These are phyloP conservation scores for Mormyrops boulengeri DNA, from an alignment of 2,797 vertebrate species.

Conservation along the genomic window DNA sequence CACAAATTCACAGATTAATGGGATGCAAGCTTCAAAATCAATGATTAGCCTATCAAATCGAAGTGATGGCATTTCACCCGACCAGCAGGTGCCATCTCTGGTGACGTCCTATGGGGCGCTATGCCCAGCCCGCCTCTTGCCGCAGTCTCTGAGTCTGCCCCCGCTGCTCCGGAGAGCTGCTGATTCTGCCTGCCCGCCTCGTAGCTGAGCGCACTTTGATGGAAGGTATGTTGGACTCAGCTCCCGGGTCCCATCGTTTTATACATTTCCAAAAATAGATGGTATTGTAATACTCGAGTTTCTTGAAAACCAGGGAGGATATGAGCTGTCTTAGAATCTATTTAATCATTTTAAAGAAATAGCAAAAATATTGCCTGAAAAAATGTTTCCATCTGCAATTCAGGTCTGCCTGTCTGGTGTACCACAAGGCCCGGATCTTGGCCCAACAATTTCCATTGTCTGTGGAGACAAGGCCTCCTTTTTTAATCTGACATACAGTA, in stretches of 20 bases:
- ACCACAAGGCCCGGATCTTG: not conserved
- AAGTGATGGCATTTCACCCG: not conserved
- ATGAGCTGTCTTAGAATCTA: not conserved
- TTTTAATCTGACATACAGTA: not conserved
- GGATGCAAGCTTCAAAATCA: not conserved
- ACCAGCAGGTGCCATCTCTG: not conserved
- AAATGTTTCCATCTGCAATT: constrained; percentile 1
- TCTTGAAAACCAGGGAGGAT: not conserved
- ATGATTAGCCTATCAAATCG: not conserved
- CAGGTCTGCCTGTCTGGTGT: not conserved
- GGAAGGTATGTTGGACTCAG: not conserved
- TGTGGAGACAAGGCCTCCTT: not conserved
- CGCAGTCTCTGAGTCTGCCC: not conserved
- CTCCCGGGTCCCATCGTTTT: not conserved
- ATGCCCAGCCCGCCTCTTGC: not conserved
- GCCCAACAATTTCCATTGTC: not conserved
- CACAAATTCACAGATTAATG: not conserved
- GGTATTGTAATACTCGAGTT: not conserved
- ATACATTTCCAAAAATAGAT: not conserved
- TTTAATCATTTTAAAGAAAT: not conserved
- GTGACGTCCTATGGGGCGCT: not conserved
- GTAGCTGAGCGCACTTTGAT: not conserved
- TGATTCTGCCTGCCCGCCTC: not conserved
- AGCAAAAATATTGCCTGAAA: not conserved
- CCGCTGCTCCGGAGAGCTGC: not conserved